Base-by-base conservation (phyloP, 2,888 invertebrate genomes). In the Azorinus chamasolen region DNA sequence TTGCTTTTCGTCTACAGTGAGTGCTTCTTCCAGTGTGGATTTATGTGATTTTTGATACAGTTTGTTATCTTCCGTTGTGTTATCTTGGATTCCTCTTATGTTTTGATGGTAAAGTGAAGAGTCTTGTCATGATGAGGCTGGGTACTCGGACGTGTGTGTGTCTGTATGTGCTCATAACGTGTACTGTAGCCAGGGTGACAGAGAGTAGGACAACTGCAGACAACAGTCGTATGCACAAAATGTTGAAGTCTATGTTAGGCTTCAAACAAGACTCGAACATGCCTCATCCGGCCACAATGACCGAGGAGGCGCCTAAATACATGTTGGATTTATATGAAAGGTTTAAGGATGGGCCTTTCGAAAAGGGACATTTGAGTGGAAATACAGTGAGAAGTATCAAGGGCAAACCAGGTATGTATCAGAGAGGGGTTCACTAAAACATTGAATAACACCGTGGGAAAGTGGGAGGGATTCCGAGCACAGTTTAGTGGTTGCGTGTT, bases 311-410 rank as follows among this genome's bases (percentile, higher is more conserved):
- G 10, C 90, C 91, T 3, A 76, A 86, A 64, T 91, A 90, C 73
- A 89, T 90, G 87, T 66, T 89, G 85, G 88, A 89, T 83, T 83
- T 91, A 76, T 91, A 91, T 69, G 87, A 89, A 58, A 80, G 83
- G 68, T 90, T 87, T 77, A 87, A 85, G 48, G 83, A 83, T 37
- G 84, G 83, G 22, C 83, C 84, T 22, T 83, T 87, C 32, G 74
- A 78, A 6, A 79, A 78, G 27, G 81, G 83, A 8, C 79, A 83
- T 43, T 53, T 78, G 63, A 64, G 79, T 24, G 87, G 88, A 14
- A 90, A 91, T 63, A 91, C 91, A 0, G 88, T 91, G 0, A 53
- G 91, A 63, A 89, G 89, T 66, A 87, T 91, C 12, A 84, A 87
- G 22, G 86, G 89, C 6, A 84, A 86, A 61, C 86, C 87, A 54